Percentiles rank a stretch among this genome's conserved stretches.
Conservation (phyloP, 2,888 invertebrate genomes). For the Ophioninae sp. region DNA sequence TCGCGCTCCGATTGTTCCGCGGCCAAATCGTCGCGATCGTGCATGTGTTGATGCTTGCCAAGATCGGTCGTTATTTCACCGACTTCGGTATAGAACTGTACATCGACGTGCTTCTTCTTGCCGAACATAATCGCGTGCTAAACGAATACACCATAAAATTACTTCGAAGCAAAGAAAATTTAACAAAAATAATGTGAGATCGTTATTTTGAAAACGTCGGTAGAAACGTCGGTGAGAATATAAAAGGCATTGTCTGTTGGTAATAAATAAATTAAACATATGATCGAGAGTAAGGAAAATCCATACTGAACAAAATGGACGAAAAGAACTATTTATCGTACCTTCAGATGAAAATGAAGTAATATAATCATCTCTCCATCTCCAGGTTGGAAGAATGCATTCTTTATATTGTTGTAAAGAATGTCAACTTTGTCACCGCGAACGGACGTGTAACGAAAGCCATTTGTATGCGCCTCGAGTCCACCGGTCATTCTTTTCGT, state of each 20-base stretch:
- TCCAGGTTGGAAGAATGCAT: conserved; percentile 99
- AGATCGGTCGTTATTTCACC: conserved; percentile 99
- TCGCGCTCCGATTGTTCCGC: conserved; percentile 99
- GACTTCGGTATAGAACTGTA: conserved; percentile 99
- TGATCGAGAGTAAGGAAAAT: neutral
- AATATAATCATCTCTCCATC: conserved; percentile 99
- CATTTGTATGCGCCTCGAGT: conserved; percentile 97
- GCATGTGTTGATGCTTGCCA: conserved; percentile 99
- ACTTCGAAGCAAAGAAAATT: neutral
- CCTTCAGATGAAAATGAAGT: conserved; percentile 98
- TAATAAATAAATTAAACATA: neutral
- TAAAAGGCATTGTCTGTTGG: neutral
- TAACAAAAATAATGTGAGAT: too few relatives aligned
- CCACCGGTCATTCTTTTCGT: conserved; percentile 95
- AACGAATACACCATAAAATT: neutral
- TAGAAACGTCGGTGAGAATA: neutral
- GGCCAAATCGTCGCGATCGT: conserved; percentile 98
- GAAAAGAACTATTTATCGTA: conserved; percentile 70
- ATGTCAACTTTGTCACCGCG: conserved; percentile 99
- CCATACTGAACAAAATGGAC: conserved; percentile 5
- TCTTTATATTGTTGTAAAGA: conserved; percentile 99
- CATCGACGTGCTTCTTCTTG: conserved; percentile 99
- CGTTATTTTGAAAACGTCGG: too few relatives aligned
- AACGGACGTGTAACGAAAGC: conserved; percentile 98
- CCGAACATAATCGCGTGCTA: conserved; percentile 99